These are phyloP conservation scores for Taxidea taxus DNA, from an alignment of 2,113 vertebrate genomes.

Conservation along the genomic window DNA sequence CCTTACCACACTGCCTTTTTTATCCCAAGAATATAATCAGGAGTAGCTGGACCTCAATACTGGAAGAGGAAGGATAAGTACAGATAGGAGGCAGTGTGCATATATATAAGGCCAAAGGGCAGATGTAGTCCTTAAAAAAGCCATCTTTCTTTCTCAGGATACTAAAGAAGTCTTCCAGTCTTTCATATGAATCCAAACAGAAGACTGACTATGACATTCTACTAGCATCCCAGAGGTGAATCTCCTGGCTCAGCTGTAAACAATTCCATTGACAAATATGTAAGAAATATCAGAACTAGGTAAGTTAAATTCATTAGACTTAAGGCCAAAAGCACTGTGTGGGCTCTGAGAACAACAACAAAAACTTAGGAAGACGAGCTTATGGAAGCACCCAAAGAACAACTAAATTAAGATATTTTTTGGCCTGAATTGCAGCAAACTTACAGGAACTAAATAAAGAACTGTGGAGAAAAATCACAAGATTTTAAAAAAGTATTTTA, in stretches of 20 bases:
- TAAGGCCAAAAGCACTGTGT: not conserved
- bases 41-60: not conserved
- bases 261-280: slow-evolving; percentile 13
- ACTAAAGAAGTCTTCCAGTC: not conserved
- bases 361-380: not conserved
- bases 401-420: not conserved
- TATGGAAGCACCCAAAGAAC: not conserved
- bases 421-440: slow-evolving; percentile 14
- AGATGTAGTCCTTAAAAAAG: slow-evolving; percentile 14
- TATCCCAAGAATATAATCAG: not conserved
- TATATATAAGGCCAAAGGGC: not conserved
- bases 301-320: not conserved
- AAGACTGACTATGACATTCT: not conserved
- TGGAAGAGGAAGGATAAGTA: not conserved
- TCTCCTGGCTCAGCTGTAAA: not conserved
- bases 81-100: not conserved
- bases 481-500: not conserved
- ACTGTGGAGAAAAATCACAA: not conserved
- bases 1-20: not conserved
- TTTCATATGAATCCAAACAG: not conserved
- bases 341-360: not conserved
- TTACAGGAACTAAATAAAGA: not conserved
- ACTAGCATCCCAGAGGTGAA: not conserved
- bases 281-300: slow-evolving; percentile 13
- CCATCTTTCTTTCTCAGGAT: not conserved